These are phyloP conservation scores for Taeniopygia guttata DNA, from an alignment of 2,797 vertebrate species.

Conservation along the genomic window DNA sequence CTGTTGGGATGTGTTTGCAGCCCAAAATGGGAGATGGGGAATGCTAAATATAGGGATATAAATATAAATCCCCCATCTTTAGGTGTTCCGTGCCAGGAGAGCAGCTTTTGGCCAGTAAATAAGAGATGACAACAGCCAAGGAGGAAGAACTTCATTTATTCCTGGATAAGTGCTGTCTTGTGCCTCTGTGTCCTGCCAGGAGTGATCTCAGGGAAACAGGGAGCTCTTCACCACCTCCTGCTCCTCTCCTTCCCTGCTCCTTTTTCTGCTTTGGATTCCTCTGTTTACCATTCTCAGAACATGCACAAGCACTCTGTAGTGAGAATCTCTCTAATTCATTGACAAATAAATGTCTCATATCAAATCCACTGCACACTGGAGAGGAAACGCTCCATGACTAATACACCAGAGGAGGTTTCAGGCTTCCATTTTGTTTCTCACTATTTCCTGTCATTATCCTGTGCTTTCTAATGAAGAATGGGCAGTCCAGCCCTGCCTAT, in stretches of 20 bases:
- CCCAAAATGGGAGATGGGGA: constrained; percentile 7
- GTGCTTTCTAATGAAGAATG: neutral
- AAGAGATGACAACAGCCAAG: neutral
- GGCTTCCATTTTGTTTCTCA: neutral
- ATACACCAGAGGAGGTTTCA: neutral
- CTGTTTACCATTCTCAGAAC: neutral
- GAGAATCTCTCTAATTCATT: neutral
- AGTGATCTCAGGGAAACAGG: neutral
- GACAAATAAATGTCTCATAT: neutral
- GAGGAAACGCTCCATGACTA: neutral
- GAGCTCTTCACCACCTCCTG: neutral
- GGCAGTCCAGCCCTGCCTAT: neutral
- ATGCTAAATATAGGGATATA: constrained; percentile 41
- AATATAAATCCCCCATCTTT: too few relatives aligned
- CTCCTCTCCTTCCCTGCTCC: neutral
- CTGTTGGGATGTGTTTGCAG: neutral
- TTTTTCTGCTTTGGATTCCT: neutral
- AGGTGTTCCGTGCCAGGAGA: neutral
- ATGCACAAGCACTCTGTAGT: neutral
- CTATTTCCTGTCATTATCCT: neutral
- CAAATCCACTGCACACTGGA: neutral
- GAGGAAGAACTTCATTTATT: constrained; percentile 15
- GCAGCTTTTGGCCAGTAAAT: neutral
- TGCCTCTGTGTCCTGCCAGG: neutral
- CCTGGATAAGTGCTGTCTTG: rapidly evolving